Base-by-base conservation (phyloP, 2,113 vertebrate genomes). In the Heterotis niloticus region DNA sequence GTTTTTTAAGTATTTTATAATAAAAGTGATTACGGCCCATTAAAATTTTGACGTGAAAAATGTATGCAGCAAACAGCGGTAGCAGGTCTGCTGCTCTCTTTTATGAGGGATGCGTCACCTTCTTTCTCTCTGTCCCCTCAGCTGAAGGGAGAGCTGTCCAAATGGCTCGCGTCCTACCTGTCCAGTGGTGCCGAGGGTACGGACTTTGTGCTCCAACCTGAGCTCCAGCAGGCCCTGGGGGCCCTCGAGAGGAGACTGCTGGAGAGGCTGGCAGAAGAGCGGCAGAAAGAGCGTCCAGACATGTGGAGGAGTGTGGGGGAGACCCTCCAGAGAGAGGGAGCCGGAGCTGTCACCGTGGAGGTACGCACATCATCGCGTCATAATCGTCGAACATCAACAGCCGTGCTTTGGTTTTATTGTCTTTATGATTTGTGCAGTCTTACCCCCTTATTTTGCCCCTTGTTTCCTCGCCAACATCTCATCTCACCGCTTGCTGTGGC, bases 161-260 rank as follows among this genome's bases (percentile, higher is more conserved):
- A 78, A 44, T 85, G 84, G 85, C 80, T 87, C 0, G 29, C 83
- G 73, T 72, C 75, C 70, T n/a, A 75, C 14, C 76, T 81, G 20
- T 78, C 80, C 29, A 67, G 62, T 0, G 68, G 64, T 75, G 0
- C 29, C 2, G 12, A 29, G 17, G 0, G 7, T 56, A 4, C 79
- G 11, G 64, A 26, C 10, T 65, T 76, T 20, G 83, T 87, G 52
- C 73, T 74, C 34, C 80, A 56, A n/a, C 83, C 86, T 56, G 83
- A 85, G 26, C 81, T 87, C 80, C 84, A 85, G 86, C 79, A 68
- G 82, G 83, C 81, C 64, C 83, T 87, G 34, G 82, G 83, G 78
- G 77, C 74, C 28, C 65, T 87, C 78, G 84, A 87, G 78, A 80
- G 78, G 65, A 73, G 71, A 29, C 76, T 87, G 57, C 60, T 85